phyloP scores from a whole-genome alignment of 2,797 vertebrate genomes.

The Tarsius wallacei region DNA sequence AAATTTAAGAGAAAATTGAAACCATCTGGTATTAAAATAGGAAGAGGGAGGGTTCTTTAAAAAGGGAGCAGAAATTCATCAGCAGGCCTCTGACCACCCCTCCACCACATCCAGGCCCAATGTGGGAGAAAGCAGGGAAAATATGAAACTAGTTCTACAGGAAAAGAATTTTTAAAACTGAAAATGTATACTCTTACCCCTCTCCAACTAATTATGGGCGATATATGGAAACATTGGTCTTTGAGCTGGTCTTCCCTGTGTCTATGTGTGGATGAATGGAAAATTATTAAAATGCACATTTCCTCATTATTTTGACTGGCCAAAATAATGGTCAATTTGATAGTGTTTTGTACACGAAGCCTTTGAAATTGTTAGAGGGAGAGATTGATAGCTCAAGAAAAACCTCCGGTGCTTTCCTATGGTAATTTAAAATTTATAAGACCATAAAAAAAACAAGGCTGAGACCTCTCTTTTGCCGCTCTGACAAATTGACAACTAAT shows the following conservation, averaged over 20 bases:
- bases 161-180: neutral
- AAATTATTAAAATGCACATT: neutral
- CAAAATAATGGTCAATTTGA: neutral
- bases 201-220: neutral
- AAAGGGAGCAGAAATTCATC: neutral
- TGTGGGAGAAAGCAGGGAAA: neutral
- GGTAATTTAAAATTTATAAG: neutral
- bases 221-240: neutral
- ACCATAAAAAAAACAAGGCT: neutral
- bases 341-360: neutral
- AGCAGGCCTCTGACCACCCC: neutral
- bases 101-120: neutral
- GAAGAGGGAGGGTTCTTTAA: neutral
- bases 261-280: neutral
- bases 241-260: neutral
- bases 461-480: neutral
- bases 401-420: neutral
- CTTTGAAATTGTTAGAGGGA: neutral
- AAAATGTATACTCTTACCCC: neutral
- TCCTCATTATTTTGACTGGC: neutral
- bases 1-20: slow-evolving; percentile 11
- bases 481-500: neutral
- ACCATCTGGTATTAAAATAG: neutral
- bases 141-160: neutral
- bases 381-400: neutral